Evolutionary conservation across 2,888 invertebrate genomes (phyloP).

Genomic region (Thysanoteuthis rhombus): DNA sequence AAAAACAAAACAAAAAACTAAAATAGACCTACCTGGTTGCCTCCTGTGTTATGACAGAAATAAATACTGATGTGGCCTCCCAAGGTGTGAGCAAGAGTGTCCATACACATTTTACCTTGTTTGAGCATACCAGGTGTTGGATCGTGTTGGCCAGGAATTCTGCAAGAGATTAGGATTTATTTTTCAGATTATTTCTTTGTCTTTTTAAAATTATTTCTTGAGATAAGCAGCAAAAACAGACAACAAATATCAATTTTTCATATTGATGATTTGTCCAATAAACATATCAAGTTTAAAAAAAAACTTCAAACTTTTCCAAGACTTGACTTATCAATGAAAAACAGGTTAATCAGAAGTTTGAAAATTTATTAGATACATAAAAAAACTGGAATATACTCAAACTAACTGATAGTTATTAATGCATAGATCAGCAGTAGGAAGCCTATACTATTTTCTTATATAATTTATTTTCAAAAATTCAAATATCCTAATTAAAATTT

Average conservation of each 20-base stretch:
- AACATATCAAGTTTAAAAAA: not conserved
- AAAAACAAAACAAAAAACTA: too few species aligned
- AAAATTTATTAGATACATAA: too few species aligned
- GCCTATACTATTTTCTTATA: too few species aligned
- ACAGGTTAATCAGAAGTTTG: too few species aligned
- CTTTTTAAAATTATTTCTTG: not conserved
- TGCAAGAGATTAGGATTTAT: not conserved
- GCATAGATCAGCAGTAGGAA: too few species aligned
- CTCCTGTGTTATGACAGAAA: not conserved
- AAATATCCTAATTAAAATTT: too few species aligned
- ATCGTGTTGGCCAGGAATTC: slow-evolving; percentile 17
- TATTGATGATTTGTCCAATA: not conserved
- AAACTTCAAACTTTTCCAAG: not conserved
- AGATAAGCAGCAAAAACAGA: not conserved
- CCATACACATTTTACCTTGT: not conserved
- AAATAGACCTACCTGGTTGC: not conserved
- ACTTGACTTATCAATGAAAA: too few species aligned
- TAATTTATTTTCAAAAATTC: too few species aligned
- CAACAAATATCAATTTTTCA: not conserved
- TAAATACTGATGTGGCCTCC: not conserved
- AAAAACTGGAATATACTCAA: too few species aligned
- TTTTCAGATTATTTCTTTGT: not conserved
- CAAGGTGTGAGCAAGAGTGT: not conserved
- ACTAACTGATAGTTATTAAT: too few species aligned
- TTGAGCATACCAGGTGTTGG: not conserved